phyloP scores from a whole-genome alignment of 2,113 vertebrate species.

The Coreoperca whiteheadi region DNA sequence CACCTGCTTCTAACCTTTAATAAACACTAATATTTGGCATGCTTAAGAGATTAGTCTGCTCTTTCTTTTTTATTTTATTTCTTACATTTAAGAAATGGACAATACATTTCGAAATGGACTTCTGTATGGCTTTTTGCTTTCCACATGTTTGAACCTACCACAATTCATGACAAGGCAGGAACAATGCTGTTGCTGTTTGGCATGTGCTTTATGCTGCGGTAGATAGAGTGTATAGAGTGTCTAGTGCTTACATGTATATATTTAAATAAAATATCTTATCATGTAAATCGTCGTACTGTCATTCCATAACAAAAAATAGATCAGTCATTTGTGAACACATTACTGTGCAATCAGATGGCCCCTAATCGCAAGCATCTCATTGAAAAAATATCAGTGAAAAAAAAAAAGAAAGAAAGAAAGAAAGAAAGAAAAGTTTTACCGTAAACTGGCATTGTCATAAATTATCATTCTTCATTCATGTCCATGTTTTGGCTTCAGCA shows the following conservation, averaged over 20 bases:
- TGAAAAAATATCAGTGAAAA: not conserved
- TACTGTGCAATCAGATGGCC: not conserved
- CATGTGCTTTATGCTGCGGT: too few relatives aligned
- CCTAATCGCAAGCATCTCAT: not conserved
- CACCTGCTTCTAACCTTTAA: not conserved
- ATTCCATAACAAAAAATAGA: not conserved
- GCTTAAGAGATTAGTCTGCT: not conserved
- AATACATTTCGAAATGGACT: not conserved
- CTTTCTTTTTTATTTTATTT: not conserved
- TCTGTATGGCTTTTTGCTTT: not conserved
- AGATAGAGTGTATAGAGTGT: not conserved
- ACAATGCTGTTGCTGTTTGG: not conserved
- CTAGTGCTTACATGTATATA: not conserved
- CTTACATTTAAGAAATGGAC: too few relatives aligned
- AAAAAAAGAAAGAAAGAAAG: not conserved
- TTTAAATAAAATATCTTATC: not conserved
- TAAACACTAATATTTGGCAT: not conserved
- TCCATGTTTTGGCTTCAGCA: conserved; percentile 16
- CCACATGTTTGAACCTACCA: not conserved
- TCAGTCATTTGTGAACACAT: not conserved
- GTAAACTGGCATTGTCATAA: not conserved
- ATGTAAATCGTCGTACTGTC: not conserved
- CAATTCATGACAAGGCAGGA: not conserved
- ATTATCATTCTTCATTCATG: conserved; percentile 7
- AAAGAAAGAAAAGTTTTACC: not conserved